Conservation (phyloP, 92 coral and sea anemone species). For the Palythoa grandiflora region DNA sequence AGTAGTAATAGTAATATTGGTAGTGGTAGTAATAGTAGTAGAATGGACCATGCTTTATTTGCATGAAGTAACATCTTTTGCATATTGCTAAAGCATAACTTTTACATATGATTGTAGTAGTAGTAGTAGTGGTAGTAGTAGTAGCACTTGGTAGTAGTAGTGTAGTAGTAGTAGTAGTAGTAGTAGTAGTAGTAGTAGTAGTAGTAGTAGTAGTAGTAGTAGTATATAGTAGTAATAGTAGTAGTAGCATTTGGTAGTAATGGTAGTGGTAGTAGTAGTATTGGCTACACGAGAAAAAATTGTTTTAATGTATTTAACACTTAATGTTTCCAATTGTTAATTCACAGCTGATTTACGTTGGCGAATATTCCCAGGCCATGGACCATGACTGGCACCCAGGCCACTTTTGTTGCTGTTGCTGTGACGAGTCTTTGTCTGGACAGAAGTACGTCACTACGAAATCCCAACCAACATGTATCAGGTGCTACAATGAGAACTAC, state of each 20-base stretch:
- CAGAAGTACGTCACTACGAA: slow-evolving; percentile 92
- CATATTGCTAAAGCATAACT: too few species aligned
- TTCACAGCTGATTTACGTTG: slow-evolving; percentile 91
- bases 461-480: slow-evolving; percentile 82
- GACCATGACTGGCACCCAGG: slow-evolving; percentile 98
- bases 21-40: too few species aligned
- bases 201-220: too few species aligned
- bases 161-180: too few species aligned
- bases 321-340: not conserved
- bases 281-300: not conserved
- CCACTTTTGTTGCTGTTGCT: slow-evolving; percentile 90
- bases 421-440: slow-evolving; percentile 91
- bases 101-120: too few species aligned
- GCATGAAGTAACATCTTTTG: too few species aligned
- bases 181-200: too few species aligned
- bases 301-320: not conserved
- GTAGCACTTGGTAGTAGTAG: too few species aligned
- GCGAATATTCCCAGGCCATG: slow-evolving; percentile 97
- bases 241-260: too few species aligned
- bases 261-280: not conserved
- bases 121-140: too few species aligned
- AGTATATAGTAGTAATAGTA: not conserved
- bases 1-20: too few species aligned
- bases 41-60: too few species aligned
- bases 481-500: slow-evolving; percentile 85